Evolutionary conservation across 30 jellyfish, hydroid and myxozoan genomes (phyloP).

Genomic region (Hydractinia echinata): DNA sequence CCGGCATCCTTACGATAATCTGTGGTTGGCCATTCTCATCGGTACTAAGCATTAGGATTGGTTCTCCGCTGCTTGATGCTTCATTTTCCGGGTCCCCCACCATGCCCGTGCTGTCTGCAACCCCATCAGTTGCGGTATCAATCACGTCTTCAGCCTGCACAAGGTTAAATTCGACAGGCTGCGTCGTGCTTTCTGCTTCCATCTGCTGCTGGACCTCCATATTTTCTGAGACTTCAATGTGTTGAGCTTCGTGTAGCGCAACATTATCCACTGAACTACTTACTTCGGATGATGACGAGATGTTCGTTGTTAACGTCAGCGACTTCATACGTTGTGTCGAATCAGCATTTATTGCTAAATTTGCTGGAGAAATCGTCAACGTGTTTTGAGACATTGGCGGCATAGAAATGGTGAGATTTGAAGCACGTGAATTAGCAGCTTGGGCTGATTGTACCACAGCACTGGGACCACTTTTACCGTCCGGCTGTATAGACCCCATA

Average conservation of each 20-base stretch:
- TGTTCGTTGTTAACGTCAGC: background rate
- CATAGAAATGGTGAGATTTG: slow-evolving; percentile 44
- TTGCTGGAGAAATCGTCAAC: slow-evolving; percentile 25
- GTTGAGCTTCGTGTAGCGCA: background rate
- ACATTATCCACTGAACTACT: slow-evolving; percentile 36
- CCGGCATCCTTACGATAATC: slow-evolving; percentile 47
- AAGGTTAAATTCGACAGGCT: slow-evolving; percentile 20
- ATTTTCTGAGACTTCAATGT: background rate
- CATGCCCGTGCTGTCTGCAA: slow-evolving; percentile 38
- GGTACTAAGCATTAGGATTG: slow-evolving; percentile 33
- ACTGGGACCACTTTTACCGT: slow-evolving; percentile 34
- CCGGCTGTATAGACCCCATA: slow-evolving; percentile 34
- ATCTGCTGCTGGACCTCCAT: slow-evolving; percentile 10
- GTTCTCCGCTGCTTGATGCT: slow-evolving; percentile 46
- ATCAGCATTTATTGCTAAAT: slow-evolving; percentile 28
- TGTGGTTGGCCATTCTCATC: slow-evolving; percentile 50
- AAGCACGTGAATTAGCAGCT: slow-evolving; percentile 26
- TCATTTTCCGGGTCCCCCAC: slow-evolving; percentile 25
- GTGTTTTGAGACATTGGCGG: slow-evolving; percentile 47
- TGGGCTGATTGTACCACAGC: slow-evolving; percentile 34
- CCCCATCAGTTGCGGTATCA: slow-evolving; percentile 18
- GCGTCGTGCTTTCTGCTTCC: slow-evolving; percentile 46
- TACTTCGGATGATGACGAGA: slow-evolving; percentile 29
- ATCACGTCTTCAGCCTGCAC: background rate
- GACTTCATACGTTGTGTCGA: slow-evolving; percentile 28